Conservation (phyloP, 2,888 invertebrate species). For the Orthosia gracilis region DNA sequence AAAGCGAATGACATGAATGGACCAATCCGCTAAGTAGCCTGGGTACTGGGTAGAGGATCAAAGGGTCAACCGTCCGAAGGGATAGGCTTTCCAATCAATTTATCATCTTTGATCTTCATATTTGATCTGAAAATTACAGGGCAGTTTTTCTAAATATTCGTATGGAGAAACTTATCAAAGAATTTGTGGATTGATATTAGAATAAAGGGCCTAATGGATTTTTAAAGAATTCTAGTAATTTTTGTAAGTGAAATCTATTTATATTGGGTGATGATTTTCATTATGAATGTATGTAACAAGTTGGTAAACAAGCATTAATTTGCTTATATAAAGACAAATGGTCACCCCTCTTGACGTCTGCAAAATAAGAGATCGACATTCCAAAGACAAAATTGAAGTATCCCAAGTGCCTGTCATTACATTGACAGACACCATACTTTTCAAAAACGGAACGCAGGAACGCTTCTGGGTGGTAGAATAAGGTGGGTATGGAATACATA, state of each 20-base stretch:
- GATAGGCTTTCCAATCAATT: conserved; percentile 79
- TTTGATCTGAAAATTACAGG: conserved; percentile 72
- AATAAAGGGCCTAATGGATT: conserved; percentile 3
- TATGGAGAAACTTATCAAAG: conserved; percentile 32
- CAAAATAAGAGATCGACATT: too few relatives aligned
- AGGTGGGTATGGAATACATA: too few relatives aligned
- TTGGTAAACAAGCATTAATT: too few relatives aligned
- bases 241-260: background rate
- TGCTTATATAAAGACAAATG: too few relatives aligned
- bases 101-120: conserved; percentile 82
- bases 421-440: too few relatives aligned
- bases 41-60: conserved; percentile 69
- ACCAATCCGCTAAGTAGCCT: conserved; percentile 87
- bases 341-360: too few relatives aligned
- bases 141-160: conserved; percentile 59
- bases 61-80: conserved; percentile 85
- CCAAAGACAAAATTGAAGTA: too few relatives aligned
- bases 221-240: background rate
- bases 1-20: conserved; percentile 84
- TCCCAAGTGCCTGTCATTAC: too few relatives aligned
- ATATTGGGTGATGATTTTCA: too few relatives aligned
- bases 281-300: too few relatives aligned
- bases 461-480: too few relatives aligned
- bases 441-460: too few relatives aligned
- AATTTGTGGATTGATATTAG: conserved; percentile 1